phyloP scores from a whole-genome alignment of 2,113 vertebrate species.

The Epinephelus moara region DNA sequence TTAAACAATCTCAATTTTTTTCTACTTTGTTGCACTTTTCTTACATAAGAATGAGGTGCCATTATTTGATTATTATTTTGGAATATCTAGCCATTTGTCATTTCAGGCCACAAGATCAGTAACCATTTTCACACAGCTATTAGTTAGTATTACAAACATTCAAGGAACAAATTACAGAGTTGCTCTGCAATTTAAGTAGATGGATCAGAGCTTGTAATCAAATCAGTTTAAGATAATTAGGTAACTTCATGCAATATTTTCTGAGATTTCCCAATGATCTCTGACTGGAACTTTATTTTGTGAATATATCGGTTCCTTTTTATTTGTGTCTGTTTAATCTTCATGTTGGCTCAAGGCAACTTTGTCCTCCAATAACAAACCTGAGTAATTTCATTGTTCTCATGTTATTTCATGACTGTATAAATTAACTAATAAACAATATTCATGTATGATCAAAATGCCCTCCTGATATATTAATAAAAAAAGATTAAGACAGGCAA shows the following conservation, averaged over 20 bases:
- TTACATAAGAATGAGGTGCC: neutral
- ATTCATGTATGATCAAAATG: no score
- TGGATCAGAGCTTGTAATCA: neutral
- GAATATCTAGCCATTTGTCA: neutral
- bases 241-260: neutral
- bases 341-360: neutral
- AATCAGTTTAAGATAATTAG: neutral
- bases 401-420: no score
- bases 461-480: no score
- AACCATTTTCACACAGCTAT: neutral
- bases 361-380: no score
- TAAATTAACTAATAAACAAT: no score
- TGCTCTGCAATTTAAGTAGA: no score
- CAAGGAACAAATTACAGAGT: neutral
- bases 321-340: neutral
- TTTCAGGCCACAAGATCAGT: neutral
- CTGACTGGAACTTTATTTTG: neutral
- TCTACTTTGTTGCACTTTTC: constrained; percentile 9
- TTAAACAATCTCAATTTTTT: constrained; percentile 24
- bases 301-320: no score
- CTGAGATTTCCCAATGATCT: neutral
- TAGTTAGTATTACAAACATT: neutral
- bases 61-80: constrained; percentile 14
- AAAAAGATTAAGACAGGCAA: no score
- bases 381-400: no score